Conservation (phyloP, 2,797 vertebrate species). For the Pelodytes ibericus region DNA sequence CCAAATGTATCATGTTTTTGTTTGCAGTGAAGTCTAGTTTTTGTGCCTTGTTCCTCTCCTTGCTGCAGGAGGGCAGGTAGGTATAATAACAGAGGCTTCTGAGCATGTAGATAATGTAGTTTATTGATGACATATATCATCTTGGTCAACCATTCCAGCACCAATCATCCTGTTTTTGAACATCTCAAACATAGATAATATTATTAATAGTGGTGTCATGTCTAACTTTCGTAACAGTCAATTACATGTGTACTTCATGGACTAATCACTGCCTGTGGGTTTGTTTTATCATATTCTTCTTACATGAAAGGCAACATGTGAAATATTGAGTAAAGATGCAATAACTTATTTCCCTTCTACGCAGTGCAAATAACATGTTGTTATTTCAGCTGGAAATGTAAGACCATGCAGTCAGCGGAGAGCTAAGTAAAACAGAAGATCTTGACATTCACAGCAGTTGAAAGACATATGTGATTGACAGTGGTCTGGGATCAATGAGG, state of each 20-base stretch:
- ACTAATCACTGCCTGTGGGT: neutral
- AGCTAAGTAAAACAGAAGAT: constrained; percentile 44
- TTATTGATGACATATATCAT: too few species aligned
- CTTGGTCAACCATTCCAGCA: too few species aligned
- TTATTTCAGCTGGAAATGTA: constrained; percentile 52
- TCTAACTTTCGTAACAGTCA: neutral
- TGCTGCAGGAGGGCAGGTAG: too few species aligned
- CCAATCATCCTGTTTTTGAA: too few species aligned
- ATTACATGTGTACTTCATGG: neutral
- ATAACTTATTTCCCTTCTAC: constrained; percentile 44
- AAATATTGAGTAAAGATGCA: constrained; percentile 24
- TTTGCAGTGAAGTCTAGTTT: too few species aligned
- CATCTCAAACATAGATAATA: too few species aligned
- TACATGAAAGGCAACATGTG: constrained; percentile 15
- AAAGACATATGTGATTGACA: constrained; percentile 26
- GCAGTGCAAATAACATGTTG: constrained; percentile 33
- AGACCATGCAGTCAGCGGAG: constrained; percentile 11
- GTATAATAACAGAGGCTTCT: too few species aligned
- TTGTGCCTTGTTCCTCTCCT: too few species aligned
- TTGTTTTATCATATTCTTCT: constrained; percentile 3
- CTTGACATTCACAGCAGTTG: constrained; percentile 34
- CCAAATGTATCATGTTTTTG: too few species aligned
- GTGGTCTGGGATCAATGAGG: neutral
- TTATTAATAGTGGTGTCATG: too few species aligned
- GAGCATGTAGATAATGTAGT: too few species aligned